Evolutionary conservation across 1,140 invertebrate species (phyloP), one percentile per base, ranked within the genome.

Genomic region (Drosophila mojavensis): DNA sequence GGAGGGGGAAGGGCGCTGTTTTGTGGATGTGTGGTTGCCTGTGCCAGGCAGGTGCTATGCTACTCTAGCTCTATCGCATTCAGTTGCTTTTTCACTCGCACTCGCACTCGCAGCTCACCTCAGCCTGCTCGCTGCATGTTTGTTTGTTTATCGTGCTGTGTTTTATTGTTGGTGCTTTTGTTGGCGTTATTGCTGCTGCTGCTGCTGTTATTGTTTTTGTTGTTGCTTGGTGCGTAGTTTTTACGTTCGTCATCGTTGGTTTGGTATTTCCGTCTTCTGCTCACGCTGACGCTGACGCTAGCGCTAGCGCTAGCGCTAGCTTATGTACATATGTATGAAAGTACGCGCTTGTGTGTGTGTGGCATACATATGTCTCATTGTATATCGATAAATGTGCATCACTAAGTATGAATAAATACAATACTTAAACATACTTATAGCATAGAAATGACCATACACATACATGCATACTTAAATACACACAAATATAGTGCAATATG

Each of bases 81-180:
- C 64, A 59, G 26, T 50, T 54, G 54, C 64, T 68, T 51, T 70
- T 50, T 63, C 56, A 13, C 78, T 69, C 30, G 43, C 48, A 39
- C 67, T 41, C 36, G 6, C 36, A 4, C 2, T 33, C 6, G 33
- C 33, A 33, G 28, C 33, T 39, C 41, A 41, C 50, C 41, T 50
- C 33, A 33, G 24, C 33, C 43, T 15, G 36, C 11, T 28, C 59
- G 55, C 48, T 67, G 74, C 69, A 86, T 89, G 85, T 89, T 89
- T 89, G 84, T 89, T 89, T 89, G 84, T 89, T 84, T 89, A 89
- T 83, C 84, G 80, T 88, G 80, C 84, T 73, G 78, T 89, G 84
- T 83, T 89, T 88, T 88, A 79, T 79, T 89, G 79, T 88, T 89
- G 76, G 28, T 62, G 51, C 30, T 28, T 7, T 48, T 45, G 26